Conservation (phyloP, 2,113 vertebrate genomes). For the Azemiops feae region DNA sequence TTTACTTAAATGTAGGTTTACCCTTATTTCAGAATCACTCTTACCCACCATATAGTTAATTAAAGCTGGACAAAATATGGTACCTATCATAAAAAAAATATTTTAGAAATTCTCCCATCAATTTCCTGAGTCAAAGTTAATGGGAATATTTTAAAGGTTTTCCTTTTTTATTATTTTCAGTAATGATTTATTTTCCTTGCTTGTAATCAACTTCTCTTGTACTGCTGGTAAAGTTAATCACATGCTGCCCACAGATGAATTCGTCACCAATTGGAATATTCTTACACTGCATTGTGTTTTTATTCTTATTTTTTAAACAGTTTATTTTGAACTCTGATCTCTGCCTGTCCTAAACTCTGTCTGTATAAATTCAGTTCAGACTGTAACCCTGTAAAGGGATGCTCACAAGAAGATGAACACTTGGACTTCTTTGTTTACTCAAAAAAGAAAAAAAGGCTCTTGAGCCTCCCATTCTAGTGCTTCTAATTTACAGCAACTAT, state of each 20-base stretch:
- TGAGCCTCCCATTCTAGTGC: slow-evolving; percentile 1
- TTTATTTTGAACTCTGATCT: background rate
- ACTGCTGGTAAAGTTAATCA: background rate
- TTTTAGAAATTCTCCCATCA: background rate
- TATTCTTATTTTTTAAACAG: background rate
- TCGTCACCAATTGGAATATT: background rate
- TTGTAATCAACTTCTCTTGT: background rate
- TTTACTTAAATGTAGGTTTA: background rate
- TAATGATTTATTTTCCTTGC: background rate
- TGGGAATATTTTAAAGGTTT: background rate
- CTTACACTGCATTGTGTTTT: background rate
- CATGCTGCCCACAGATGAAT: background rate
- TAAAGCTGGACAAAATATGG: background rate
- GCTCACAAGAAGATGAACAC: background rate
- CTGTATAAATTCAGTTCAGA: background rate
- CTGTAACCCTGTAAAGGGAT: rapidly evolving
- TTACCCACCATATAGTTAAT: slow-evolving; percentile 4
- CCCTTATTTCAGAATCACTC: background rate
- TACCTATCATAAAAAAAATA: background rate
- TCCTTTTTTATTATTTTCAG: background rate
- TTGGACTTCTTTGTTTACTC: slow-evolving; percentile 35
- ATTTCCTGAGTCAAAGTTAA: background rate
- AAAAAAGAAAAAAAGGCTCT: slow-evolving; percentile 21
- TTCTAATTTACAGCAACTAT: slow-evolving; percentile 4
- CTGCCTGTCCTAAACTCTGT: background rate